These are phyloP conservation scores for Hydropsyche betteni DNA, from an alignment of 2,888 invertebrate genomes.

Conservation along the genomic window DNA sequence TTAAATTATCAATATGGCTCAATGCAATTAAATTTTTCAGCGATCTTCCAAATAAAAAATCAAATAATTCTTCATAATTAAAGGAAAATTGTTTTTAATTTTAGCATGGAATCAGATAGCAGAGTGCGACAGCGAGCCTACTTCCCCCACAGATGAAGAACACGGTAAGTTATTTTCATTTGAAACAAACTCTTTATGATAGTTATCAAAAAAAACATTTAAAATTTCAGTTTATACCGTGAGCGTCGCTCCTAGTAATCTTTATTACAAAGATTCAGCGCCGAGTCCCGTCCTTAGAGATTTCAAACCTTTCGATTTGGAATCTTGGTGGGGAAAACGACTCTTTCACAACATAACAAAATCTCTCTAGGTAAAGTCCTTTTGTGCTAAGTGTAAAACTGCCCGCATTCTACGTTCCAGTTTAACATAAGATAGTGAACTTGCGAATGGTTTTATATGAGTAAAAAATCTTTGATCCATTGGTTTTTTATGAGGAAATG, in stretches of 20 bases:
- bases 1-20: too few species aligned
- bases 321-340: conserved; percentile 90
- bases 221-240: conserved; percentile 50
- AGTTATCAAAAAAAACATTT: neutral
- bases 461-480: too few species aligned
- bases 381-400: conserved; percentile 36
- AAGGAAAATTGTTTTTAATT: conserved; percentile 52
- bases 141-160: conserved; percentile 63
- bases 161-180: conserved; percentile 43
- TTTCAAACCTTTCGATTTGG: conserved; percentile 90
- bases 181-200: neutral
- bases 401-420: conserved; percentile 33
- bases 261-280: conserved; percentile 78
- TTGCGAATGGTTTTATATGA: too few species aligned
- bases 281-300: conserved; percentile 77
- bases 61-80: conserved; percentile 3
- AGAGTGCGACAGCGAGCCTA: conserved; percentile 66
- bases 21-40: too few species aligned
- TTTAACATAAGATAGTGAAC: conserved; percentile 9
- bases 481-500: too few species aligned
- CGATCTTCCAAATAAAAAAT: too few species aligned
- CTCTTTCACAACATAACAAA: conserved; percentile 86
- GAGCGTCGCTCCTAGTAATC: conserved; percentile 57
- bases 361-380: conserved; percentile 66
- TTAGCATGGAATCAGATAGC: conserved; percentile 76